Base-by-base conservation (phyloP, 2,797 vertebrate species). In the Odontamblyopus lacepedii region DNA sequence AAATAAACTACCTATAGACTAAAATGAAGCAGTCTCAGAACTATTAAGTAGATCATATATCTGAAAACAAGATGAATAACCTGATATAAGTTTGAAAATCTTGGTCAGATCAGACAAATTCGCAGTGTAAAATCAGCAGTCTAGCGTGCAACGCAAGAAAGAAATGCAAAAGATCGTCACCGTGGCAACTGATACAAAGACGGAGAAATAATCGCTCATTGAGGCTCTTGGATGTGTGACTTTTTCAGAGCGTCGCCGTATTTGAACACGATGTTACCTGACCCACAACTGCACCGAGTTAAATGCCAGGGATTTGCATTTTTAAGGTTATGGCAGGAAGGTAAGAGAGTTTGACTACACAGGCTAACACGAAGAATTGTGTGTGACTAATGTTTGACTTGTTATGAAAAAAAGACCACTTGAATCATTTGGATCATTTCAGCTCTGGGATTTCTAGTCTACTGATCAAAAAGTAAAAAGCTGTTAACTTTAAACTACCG, bases 231-330 rank as follows among this genome's bases (percentile, higher is more conserved):
- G 4, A 56, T 11, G 53, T 44, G 44, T 61, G 55, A n/a, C 38
- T 69, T 55, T 64, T 48, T 7, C 41, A 2, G 32, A 23, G n/a
- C n/a, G n/a, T 4, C 12, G n/a, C 15, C 12, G 12, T 64, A 48
- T 64, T 48, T 64, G 38, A 64, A 44, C 63, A 64, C 16, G 38
- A 27, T 64, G 38, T 44, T 48, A 15, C 41, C 63, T 64, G 38
- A 64, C 63, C 63, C 63, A 27, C 63, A 48, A 64, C 44, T 1
- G 63, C 11, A 15, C 63, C 38, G 26, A 38, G 38, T 9, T 64
- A 64, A 64, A 64, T 44, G 63, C 32, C 63, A 23, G 19, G 23
- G 0, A 64, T 64, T 64, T 26, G 63, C 38, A 64, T 64, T 44
- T 64, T 48, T 26, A 64, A 44, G 63, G 63, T 64, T 64, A 64